These are phyloP conservation scores for Eubucco bourcierii DNA, from an alignment of 2,113 vertebrate genomes.

Conservation along the genomic window DNA sequence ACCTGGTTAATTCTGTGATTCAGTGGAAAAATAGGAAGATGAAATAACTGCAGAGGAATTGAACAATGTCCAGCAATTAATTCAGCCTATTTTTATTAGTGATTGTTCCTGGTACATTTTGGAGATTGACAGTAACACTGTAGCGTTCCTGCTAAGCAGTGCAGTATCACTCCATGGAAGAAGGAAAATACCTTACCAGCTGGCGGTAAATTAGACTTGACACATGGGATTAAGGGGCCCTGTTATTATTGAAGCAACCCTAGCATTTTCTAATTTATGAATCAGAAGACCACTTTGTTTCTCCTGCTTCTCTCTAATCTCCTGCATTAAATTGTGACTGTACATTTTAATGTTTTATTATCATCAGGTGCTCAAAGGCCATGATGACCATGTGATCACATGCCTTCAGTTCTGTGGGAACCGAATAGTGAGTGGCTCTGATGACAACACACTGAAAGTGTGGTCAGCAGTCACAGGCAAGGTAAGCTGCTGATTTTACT, in stretches of 20 bases:
- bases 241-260: conserved; percentile 19
- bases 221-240: background rate
- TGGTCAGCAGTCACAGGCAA: conserved; percentile 99
- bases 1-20: too few species aligned
- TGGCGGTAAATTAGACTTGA: conserved; percentile 43
- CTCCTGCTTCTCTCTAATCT: background rate
- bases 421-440: conserved; percentile 96
- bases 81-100: background rate
- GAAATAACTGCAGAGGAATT: background rate
- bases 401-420: conserved; percentile 98
- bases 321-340: background rate
- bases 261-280: conserved; percentile 39
- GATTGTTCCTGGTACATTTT: background rate
- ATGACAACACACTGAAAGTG: conserved; percentile 98
- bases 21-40: background rate
- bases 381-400: conserved; percentile 98
- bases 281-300: background rate
- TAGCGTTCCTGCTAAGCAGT: background rate
- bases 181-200: conserved; percentile 16
- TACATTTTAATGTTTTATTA: background rate
- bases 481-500: conserved; percentile 51
- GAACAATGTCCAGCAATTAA: background rate
- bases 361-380: conserved; percentile 95
- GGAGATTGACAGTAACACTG: background rate
- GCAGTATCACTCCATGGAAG: background rate